Evolutionary conservation across 2,888 invertebrate genomes (phyloP), one percentile per base, ranked within the genome.

Genomic region (Stenotaenia linearis): DNA sequence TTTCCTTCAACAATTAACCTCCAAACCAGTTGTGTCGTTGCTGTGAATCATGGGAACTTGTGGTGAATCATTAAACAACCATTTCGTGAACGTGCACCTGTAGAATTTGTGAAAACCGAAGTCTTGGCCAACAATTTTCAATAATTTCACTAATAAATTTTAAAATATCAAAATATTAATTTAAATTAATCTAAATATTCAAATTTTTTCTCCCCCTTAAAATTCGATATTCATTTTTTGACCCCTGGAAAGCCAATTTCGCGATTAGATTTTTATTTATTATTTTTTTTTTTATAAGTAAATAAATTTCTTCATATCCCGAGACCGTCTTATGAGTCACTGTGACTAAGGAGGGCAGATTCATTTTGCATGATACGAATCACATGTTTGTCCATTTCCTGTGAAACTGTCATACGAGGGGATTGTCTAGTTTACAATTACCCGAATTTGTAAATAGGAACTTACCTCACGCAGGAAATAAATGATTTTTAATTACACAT

Each of bases 331-430:
- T 69, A 28, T 69, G 69, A 69, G 25, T 69, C 69, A 69, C 25
- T 69, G 69, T 69, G 69, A 69, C 69, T 69, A 69, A 69, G 69
- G 69, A 69, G 69, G 69, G 69, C 69, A 69, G 69, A 69, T 69
- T 69, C 69, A 69, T 69, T 69, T 69, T 69, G 69, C 69, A 69
- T 69, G 69, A 69, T 69, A 69, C 69, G 25, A 69, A 69, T 69
- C 69, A 69, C 69, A 69, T 69, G 69, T 69, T 69, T 69, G 69
- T 69, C 69, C 69, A 69, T 69, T 69, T 69, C 69, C 69, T 69
- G 69, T 69, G 69, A 69, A 69, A 69, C 69, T 69, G 69, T 69
- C 69, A 69, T 28, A 28, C 6, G 69, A 50, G 69, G n/a, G 28
- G 69, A 69, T 69, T 69, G 69, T 69, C 69, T 69, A 69, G 15